These are phyloP conservation scores for Acleris literana DNA, from an alignment of 2,888 invertebrate species.

Conservation along the genomic window DNA sequence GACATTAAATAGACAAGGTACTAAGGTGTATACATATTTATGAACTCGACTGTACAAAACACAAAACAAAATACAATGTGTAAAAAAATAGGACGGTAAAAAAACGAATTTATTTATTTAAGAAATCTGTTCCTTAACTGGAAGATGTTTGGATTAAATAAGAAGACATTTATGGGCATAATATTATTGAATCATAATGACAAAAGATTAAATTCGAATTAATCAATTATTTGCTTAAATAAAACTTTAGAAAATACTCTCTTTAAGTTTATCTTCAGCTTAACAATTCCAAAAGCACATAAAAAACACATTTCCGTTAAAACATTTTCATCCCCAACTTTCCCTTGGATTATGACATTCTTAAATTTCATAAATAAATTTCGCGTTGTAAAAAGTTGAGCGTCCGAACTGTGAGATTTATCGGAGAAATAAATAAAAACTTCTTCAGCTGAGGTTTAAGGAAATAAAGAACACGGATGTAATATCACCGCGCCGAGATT, in stretches of 20 bases:
- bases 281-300: conserved; percentile 22
- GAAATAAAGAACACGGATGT: conserved; percentile 6
- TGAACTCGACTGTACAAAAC: too few relatives aligned
- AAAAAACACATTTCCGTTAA: conserved; percentile 26
- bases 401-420: conserved; percentile 37
- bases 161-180: too few relatives aligned
- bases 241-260: not conserved
- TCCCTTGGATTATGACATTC: conserved; percentile 21
- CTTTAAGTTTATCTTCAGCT: conserved; percentile 3
- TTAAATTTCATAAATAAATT: conserved; percentile 31
- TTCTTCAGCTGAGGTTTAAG: conserved; percentile 19
- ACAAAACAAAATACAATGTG: too few relatives aligned
- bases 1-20: too few relatives aligned
- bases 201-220: too few relatives aligned
- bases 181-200: too few relatives aligned
- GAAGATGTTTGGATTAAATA: too few relatives aligned
- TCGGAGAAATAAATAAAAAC: conserved; percentile 38
- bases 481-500: not conserved
- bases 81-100: too few relatives aligned
- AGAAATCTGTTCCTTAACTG: too few relatives aligned
- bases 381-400: conserved; percentile 20
- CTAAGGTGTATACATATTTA: too few relatives aligned
- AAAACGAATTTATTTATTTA: too few relatives aligned
- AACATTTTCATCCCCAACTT: conserved; percentile 29
- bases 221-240: not conserved